Conservation (phyloP, 1,140 invertebrate genomes). For the Notospermus geniculatus region DNA sequence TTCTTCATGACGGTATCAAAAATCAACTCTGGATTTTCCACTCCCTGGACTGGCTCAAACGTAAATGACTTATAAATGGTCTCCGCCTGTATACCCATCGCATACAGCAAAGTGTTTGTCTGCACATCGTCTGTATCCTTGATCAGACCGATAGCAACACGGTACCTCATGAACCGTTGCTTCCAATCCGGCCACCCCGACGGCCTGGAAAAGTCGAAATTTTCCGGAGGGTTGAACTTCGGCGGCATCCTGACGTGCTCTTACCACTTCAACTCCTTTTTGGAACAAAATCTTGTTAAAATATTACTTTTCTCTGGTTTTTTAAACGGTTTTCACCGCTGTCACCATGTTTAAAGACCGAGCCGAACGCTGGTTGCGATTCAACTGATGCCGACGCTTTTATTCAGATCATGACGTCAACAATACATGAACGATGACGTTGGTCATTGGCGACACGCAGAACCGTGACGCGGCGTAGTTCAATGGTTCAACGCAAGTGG, state of each 20-base stretch:
- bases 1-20: conserved; percentile 17
- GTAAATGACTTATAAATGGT: conserved; percentile 10
- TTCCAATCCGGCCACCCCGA: conserved; percentile 18
- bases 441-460: too few species aligned
- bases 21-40: not conserved
- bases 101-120: conserved; percentile 18
- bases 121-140: conserved; percentile 16
- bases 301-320: too few species aligned
- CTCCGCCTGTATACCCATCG: conserved; percentile 21
- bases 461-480: too few species aligned
- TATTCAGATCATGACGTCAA: too few species aligned
- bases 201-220: conserved; percentile 18
- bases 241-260: conserved; percentile 9
- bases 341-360: too few species aligned
- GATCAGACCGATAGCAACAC: conserved; percentile 15
- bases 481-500: too few species aligned
- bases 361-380: too few species aligned
- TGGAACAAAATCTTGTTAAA: too few species aligned
- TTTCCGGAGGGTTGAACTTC: conserved; percentile 16
- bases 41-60: not conserved
- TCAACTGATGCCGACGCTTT: too few species aligned
- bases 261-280: not conserved
- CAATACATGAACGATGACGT: too few species aligned
- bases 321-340: too few species aligned
- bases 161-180: conserved; percentile 13